phyloP scores from a whole-genome alignment of 2,888 invertebrate genomes.

The Melipona bicolor region DNA sequence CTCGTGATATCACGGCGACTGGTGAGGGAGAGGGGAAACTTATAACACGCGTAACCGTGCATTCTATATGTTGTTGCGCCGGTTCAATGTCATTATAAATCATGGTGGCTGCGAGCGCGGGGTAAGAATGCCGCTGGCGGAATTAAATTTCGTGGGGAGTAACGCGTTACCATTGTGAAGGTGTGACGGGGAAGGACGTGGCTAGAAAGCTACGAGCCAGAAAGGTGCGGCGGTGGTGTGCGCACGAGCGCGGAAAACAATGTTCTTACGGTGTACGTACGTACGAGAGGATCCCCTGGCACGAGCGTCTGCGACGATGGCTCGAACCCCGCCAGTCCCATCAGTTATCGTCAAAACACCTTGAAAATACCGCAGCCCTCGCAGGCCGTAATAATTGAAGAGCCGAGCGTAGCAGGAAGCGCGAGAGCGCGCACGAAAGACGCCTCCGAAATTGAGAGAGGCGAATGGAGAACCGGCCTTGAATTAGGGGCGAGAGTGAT shows the following conservation, averaged over 20 bases:
- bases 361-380: constrained; percentile 68
- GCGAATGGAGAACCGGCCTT: constrained; percentile 67
- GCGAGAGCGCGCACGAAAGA: constrained; percentile 22
- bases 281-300: constrained; percentile 28
- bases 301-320: constrained; percentile 48
- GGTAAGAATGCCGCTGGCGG: constrained; percentile 56
- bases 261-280: constrained; percentile 28
- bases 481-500: constrained; percentile 65
- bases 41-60: constrained; percentile 54
- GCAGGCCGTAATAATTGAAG: constrained; percentile 70
- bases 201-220: constrained; percentile 22
- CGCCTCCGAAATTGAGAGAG: constrained; percentile 65
- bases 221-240: not conserved
- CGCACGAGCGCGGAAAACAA: constrained; percentile 49
- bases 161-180: constrained; percentile 43
- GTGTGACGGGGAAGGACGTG: constrained; percentile 25
- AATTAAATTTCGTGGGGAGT: constrained; percentile 66
- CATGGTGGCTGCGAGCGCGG: constrained; percentile 42
- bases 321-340: constrained; percentile 60
- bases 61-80: constrained; percentile 40
- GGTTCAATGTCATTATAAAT: constrained; percentile 71
- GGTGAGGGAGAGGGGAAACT: constrained; percentile 13
- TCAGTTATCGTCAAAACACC: constrained; percentile 74
- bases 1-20: not conserved
- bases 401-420: constrained; percentile 42